Conservation (phyloP, 2,797 vertebrate species). For the Danio aesculapii region DNA sequence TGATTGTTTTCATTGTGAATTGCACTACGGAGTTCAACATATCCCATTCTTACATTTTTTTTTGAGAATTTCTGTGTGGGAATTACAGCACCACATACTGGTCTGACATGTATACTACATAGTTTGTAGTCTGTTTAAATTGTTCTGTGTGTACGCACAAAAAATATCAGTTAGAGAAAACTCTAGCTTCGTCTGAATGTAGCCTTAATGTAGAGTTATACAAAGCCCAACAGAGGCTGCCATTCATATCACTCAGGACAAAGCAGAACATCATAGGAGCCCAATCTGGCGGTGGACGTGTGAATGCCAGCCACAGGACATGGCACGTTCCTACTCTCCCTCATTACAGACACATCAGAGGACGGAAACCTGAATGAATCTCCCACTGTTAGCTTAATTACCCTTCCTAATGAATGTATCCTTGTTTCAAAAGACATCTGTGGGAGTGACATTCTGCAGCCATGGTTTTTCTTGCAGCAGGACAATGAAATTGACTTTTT, state of each 20-base stretch:
- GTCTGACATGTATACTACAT: too few species aligned
- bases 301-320: conserved; percentile 36
- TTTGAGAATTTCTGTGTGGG: too few species aligned
- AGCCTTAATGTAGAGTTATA: neutral
- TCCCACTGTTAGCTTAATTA: conserved; percentile 61
- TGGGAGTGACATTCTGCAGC: conserved; percentile 38
- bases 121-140: too few species aligned
- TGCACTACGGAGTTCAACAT: too few species aligned
- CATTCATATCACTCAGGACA: neutral
- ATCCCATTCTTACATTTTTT: too few species aligned
- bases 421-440: conserved; percentile 52
- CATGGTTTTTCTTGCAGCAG: conserved; percentile 6
- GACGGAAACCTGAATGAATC: conserved; percentile 44
- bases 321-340: conserved; percentile 33
- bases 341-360: conserved; percentile 59
- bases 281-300: conserved; percentile 19
- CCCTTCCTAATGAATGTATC: conserved; percentile 57
- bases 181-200: too few species aligned
- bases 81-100: too few species aligned
- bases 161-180: too few species aligned
- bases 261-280: conserved; percentile 27
- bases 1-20: too few species aligned
- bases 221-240: neutral
- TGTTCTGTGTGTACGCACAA: too few species aligned
- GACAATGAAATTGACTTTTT: conserved; percentile 10